Conservation (phyloP, 2,797 vertebrate genomes). For the Muraenolepis orangiensis region DNA sequence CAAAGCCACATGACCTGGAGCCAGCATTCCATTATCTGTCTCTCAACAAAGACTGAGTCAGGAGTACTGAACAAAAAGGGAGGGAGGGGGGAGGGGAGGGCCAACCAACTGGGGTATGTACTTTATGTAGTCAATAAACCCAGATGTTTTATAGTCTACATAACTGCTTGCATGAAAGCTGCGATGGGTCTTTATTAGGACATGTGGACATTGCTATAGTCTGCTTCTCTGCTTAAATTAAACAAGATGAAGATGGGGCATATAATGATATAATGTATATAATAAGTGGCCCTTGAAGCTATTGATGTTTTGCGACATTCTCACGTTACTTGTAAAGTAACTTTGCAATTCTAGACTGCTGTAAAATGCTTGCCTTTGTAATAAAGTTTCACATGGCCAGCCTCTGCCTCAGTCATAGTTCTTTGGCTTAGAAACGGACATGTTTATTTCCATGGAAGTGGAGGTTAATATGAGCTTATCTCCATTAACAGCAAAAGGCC, state of each 20-base stretch:
- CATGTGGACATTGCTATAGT: too few relatives aligned
- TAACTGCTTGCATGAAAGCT: not conserved
- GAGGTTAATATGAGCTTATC: not conserved
- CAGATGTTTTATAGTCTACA: not conserved
- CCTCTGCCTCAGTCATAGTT: not conserved
- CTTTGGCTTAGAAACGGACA: not conserved
- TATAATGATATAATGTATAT: too few relatives aligned
- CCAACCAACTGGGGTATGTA: not conserved
- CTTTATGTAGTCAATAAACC: not conserved
- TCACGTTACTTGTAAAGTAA: slow-evolving; percentile 55
- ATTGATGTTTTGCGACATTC: slow-evolving; percentile 49
- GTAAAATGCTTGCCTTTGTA: slow-evolving; percentile 34
- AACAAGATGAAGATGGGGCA: too few relatives aligned
- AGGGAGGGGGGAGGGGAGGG: not conserved
- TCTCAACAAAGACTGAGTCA: slow-evolving; percentile 26
- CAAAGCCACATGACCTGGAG: slow-evolving; percentile 47
- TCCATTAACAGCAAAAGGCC: too few relatives aligned
- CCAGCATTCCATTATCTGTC: slow-evolving; percentile 30
- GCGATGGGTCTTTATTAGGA: slow-evolving; percentile 7
- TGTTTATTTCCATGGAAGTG: too few relatives aligned
- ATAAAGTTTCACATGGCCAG: slow-evolving; percentile 17
- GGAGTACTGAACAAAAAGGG: not conserved
- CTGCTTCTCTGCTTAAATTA: too few relatives aligned
- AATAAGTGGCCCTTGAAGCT: slow-evolving; percentile 29
- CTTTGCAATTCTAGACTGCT: slow-evolving; percentile 39